These are phyloP conservation scores for Phataginus tricuspis DNA, from an alignment of 2,797 vertebrate species.

Conservation along the genomic window DNA sequence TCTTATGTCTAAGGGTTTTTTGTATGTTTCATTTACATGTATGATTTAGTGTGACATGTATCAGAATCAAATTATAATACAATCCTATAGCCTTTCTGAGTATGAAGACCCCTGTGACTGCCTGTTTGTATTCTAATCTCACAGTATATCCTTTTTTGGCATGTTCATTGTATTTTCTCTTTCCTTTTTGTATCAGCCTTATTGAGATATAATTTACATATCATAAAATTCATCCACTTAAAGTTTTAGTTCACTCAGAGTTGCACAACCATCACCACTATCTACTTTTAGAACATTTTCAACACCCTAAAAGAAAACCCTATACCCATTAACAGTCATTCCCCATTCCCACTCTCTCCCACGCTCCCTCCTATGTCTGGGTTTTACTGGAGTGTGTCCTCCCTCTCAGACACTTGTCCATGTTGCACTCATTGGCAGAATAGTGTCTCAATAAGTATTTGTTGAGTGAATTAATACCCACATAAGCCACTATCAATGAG, in stretches of 20 bases:
- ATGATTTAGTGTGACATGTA: not conserved
- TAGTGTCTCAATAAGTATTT: not conserved
- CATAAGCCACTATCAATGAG: not conserved
- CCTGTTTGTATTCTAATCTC: not conserved
- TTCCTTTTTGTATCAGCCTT: not conserved
- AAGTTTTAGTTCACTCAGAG: not conserved
- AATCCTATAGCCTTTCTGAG: not conserved
- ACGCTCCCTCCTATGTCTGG: not conserved
- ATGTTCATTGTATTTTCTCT: not conserved
- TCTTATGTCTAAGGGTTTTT: not conserved
- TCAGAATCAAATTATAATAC: not conserved
- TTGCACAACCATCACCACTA: not conserved
- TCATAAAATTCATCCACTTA: not conserved
- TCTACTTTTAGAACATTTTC: not conserved
- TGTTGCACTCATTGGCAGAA: not conserved
- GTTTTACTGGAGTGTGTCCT: not conserved
- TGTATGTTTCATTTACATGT: not conserved
- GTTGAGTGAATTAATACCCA: not conserved
- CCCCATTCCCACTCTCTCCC: not conserved
- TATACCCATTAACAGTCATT: no score
- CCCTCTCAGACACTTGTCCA: not conserved
- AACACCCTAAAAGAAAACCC: not conserved
- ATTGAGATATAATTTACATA: not conserved
- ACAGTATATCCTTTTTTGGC: not conserved
- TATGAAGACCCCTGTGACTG: not conserved